Conservation (phyloP, 2,888 invertebrate genomes). For the Mesorhabditis belari region DNA sequence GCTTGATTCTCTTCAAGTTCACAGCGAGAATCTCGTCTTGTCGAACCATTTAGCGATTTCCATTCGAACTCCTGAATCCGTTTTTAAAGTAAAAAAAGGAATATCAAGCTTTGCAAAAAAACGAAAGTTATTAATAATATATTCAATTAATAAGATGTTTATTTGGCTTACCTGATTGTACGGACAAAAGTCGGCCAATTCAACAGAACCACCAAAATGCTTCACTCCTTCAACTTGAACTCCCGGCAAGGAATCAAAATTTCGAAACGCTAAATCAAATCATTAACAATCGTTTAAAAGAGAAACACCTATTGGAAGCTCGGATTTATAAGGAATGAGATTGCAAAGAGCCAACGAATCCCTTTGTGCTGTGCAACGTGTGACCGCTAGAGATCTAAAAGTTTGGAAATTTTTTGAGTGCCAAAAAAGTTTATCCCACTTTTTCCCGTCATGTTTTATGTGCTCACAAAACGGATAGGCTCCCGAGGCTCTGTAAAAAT, state of each 20-base stretch:
- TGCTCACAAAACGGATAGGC: slow-evolving; percentile 89
- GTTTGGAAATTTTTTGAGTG: slow-evolving; percentile 61
- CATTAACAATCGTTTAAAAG: slow-evolving; percentile 76
- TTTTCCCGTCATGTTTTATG: slow-evolving; percentile 64
- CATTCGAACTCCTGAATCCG: slow-evolving; percentile 76
- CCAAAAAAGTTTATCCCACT: slow-evolving; percentile 54
- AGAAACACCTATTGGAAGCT: slow-evolving; percentile 59
- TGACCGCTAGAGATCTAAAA: not conserved
- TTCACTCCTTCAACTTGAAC: slow-evolving; percentile 27
- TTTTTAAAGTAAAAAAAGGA: not conserved
- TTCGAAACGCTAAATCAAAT: slow-evolving; percentile 59
- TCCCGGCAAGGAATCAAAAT: slow-evolving; percentile 21
- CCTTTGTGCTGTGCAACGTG: slow-evolving; percentile 54
- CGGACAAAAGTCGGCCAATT: slow-evolving; percentile 85
- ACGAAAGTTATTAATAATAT: slow-evolving; percentile 1
- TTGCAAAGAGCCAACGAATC: slow-evolving; percentile 58
- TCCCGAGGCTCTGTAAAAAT: slow-evolving; percentile 62
- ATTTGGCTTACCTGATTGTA: slow-evolving; percentile 63
- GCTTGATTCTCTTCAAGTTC: slow-evolving; percentile 81
- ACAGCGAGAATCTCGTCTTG: slow-evolving; percentile 85
- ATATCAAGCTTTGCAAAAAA: not conserved
- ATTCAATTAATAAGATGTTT: not conserved
- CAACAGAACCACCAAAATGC: slow-evolving; percentile 77
- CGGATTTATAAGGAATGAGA: slow-evolving; percentile 53
- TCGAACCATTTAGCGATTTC: slow-evolving; percentile 19